Evolutionary conservation across 2,113 vertebrate genomes (phyloP), one percentile per base, ranked within the genome.

Genomic region (Progne subis): DNA sequence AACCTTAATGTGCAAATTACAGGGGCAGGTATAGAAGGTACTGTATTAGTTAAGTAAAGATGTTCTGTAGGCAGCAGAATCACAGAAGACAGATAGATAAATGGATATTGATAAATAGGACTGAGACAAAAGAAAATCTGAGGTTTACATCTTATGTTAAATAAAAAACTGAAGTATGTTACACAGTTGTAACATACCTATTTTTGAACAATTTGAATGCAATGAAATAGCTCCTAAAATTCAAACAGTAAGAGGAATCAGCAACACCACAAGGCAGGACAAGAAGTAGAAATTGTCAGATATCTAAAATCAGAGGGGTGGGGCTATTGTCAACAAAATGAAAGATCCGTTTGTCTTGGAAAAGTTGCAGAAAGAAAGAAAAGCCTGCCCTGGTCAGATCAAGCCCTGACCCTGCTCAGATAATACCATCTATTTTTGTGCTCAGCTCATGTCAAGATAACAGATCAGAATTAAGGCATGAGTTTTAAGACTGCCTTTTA

Each of bases 401-500:
- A 90, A 92, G 64, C 23, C 47, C 32, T 78, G 50, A 91, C 60
- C 49, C 60, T 75, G 47, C 32, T 82, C 47, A 84, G 47, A 52
- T 60, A 19, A 53, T 56, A 41, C 3, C 2, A 20, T 67, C 16
- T 18, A 18, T 59, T 93, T 93, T 78, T 83, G 41, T 86, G 71
- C 8, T 37, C 43, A 64, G n/a, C 12, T 88, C 50, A 63, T 4
- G 7, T 75, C 44, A 81, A 81, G 37, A 88, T 78, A 94, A 90
- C 81, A 92, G 63, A 88, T 55, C 28, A 57, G 81, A 55, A 67
- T 71, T 88, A 94, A 86, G 8, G 17, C 28, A 43, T 12, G 57
- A 95, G 31, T 59, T 57, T 88, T 84, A 86, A 91, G 41, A 79
- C 12, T 65, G n/a, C 18, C 80, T 96, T 92, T 95, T 75, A 71